These are phyloP conservation scores for Margarornis squamiger DNA, from an alignment of 2,797 vertebrate species.

Conservation along the genomic window DNA sequence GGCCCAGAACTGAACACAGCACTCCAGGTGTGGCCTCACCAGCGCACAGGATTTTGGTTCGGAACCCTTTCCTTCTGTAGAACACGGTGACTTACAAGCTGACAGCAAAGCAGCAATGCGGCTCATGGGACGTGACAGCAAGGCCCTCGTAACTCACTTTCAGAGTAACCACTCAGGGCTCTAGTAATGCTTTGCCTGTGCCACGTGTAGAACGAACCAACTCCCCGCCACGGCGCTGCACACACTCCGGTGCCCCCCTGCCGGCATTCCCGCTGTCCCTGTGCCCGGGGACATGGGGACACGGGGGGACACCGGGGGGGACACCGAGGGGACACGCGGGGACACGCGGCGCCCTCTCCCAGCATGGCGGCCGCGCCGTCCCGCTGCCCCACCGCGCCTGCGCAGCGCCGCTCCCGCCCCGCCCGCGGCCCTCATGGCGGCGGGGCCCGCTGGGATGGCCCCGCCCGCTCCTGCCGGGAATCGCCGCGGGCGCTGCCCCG, in stretches of 20 bases:
- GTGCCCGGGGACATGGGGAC: no score
- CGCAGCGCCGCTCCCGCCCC: neutral
- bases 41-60: fast-evolving
- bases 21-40: no score
- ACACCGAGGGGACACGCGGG: no score
- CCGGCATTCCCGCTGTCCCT: fast-evolving
- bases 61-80: fast-evolving
- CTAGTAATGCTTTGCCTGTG: fast-evolving
- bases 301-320: no score
- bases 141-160: no score
- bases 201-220: fast-evolving
- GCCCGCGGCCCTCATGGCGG: no score
- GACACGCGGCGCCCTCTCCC: neutral
- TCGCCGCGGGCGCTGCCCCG: no score
- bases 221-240: neutral
- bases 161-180: fast-evolving
- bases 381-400: neutral
- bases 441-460: neutral
- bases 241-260: fast-evolving
- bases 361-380: neutral
- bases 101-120: neutral
- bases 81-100: fast-evolving
- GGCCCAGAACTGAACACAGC: no score
- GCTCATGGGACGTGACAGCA: neutral
- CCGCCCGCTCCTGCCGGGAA: no score